A percentile compares a stretch with the other conserved stretches of the same genome.
These are phyloP conservation scores for Dicyrtomina minuta DNA, from an alignment of 2,888 invertebrate species.

Conservation along the genomic window DNA sequence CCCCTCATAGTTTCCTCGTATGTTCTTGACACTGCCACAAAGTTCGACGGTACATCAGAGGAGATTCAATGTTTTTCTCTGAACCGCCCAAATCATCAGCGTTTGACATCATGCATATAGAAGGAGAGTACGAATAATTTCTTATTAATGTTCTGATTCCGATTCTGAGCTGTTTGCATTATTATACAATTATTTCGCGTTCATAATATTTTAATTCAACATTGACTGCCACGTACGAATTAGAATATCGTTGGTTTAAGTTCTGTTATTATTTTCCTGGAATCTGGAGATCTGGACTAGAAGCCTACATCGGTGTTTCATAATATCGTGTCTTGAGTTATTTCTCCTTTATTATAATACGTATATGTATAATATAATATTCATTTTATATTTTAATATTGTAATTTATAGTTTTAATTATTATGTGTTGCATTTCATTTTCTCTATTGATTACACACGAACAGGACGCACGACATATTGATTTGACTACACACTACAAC, in stretches of 20 bases:
- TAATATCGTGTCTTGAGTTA: neutral
- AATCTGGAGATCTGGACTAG: conserved; percentile 9
- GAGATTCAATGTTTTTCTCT: too few relatives aligned
- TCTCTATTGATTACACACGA: conserved; percentile 3
- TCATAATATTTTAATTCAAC: too few relatives aligned
- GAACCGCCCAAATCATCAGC: neutral
- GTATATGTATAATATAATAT: neutral
- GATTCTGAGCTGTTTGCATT: too few relatives aligned
- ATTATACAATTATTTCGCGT: too few relatives aligned
- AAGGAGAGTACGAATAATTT: neutral
- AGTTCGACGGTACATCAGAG: too few relatives aligned
- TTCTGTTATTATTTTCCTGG: neutral
- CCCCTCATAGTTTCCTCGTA: too few relatives aligned
- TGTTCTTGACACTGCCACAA: too few relatives aligned
- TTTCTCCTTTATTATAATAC: conserved; percentile 7
- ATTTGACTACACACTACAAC: conserved; percentile 9
- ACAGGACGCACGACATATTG: conserved; percentile 29
- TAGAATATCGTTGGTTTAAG: too few relatives aligned
- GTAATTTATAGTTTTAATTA: conserved; percentile 12
- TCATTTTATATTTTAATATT: neutral
- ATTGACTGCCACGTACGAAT: too few relatives aligned
- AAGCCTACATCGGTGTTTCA: conserved; percentile 6
- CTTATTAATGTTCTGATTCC: too few relatives aligned
- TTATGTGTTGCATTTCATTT: neutral
- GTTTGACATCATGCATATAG: neutral